These are phyloP conservation scores for Chloroceryle inda DNA, from an alignment of 2,797 vertebrate species.

Conservation along the genomic window DNA sequence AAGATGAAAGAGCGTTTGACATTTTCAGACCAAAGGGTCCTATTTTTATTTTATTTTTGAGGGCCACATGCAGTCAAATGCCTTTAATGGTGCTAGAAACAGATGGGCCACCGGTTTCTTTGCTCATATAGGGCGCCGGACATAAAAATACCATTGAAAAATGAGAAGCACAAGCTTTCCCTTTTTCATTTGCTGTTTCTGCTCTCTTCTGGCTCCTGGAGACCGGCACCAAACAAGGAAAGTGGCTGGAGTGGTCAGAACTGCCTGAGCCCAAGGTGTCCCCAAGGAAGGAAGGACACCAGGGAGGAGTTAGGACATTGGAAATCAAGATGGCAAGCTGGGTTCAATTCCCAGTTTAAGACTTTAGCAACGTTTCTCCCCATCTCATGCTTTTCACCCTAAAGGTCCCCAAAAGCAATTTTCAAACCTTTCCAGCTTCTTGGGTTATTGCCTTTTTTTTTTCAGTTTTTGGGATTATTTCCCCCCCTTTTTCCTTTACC, in stretches of 20 bases:
- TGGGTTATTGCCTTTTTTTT: not conserved
- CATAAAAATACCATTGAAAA: not conserved
- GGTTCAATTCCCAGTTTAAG: not conserved
- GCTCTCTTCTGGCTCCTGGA: not conserved
- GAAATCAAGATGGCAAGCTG: not conserved
- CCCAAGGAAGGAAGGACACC: not conserved
- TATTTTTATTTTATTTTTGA: conserved; percentile 71
- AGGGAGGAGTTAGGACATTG: not conserved
- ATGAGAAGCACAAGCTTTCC: not conserved
- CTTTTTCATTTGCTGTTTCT: not conserved
- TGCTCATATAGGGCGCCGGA: not conserved
- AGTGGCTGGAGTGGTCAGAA: rapidly evolving
- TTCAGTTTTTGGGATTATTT: not conserved
- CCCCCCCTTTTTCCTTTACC: not conserved
- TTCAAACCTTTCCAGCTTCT: not conserved
- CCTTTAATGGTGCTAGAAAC: conserved; percentile 60
- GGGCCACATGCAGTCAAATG: conserved; percentile 45
- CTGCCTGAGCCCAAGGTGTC: not conserved
- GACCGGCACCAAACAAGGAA: not conserved
- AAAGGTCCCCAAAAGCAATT: not conserved
- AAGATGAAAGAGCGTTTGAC: conserved; percentile 65
- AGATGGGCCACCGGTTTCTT: conserved; percentile 22
- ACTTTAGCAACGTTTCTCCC: not conserved
- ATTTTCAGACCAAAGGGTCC: conserved; percentile 58
- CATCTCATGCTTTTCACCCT: not conserved